Evolutionary conservation across 2,797 vertebrate genomes (phyloP), one percentile per base, ranked within the genome.

Genomic region (Poecile montanus): DNA sequence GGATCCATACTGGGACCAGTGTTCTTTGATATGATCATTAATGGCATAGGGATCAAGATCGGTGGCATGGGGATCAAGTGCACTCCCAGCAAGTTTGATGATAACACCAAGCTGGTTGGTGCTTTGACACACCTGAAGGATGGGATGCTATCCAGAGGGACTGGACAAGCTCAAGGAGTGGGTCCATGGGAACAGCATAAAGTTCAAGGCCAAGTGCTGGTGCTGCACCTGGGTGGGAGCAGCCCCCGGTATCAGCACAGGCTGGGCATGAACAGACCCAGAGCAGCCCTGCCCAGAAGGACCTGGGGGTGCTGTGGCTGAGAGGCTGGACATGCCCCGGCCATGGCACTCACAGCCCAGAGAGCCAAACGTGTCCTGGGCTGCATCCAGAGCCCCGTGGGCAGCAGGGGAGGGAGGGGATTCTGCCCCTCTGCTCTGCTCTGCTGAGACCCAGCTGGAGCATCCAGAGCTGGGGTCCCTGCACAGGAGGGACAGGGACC

Each of bases 201-300:
- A 25, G 56, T 25, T 74, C 44, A 38, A 60, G n/a, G 27, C 27
- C 44, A 25, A 2, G n/a, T 74, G 44, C 56, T 9, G n/a, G n/a
- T 16, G 22, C n/a, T 74, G 44, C 56, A 48, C 27, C 26, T 18
- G 71, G 44, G 21, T 11, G 3, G 3, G 54, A 20, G 4, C n/a
- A 38, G 3, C 1, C 21, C n/a, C 56, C 2, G 2, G 36, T 32
- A 7, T 2, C 34, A 32, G 45, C 45, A 3, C 45, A 50, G 36
- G 57, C 45, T 27, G 57, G 54, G 72, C 26, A 32, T 32, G 56
- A 25, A 2, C 54, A 73, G 71, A 29, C 16, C 48, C 67, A 54
- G 53, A 72, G 68, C 68, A 56, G 51, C 40, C 40, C 32, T 56
- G 70, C 38, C 70, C 53, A 29, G 53, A 16, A 73, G 70, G 70